Percentiles rank a stretch among this genome's conserved stretches.
Evolutionary conservation across 2,888 invertebrate species (phyloP).

Genomic region (Drosophila buzzatii): DNA sequence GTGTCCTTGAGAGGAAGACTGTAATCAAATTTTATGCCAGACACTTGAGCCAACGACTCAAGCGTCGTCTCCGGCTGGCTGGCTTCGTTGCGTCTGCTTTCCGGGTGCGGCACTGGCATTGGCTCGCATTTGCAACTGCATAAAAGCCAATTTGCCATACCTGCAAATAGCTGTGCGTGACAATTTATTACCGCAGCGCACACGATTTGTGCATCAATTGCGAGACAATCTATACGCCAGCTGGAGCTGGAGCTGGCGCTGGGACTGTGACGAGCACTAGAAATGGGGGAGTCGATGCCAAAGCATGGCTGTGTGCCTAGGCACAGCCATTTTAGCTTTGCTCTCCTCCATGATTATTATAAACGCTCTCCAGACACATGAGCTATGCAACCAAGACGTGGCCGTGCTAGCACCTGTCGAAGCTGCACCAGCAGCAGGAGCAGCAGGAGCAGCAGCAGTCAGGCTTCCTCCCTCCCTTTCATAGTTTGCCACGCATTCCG

Average conservation of each 20-base stretch:
- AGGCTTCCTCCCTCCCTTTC: constrained; percentile 21
- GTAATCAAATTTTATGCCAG: constrained; percentile 72
- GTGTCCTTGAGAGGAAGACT: constrained; percentile 25
- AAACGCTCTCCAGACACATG: constrained; percentile 59
- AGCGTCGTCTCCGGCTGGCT: constrained; percentile 27
- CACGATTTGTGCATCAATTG: constrained; percentile 74
- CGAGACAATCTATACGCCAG: constrained; percentile 58
- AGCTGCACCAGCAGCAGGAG: constrained; percentile 15
- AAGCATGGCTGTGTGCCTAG: constrained; percentile 16
- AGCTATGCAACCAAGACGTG: constrained; percentile 72
- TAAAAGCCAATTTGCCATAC: constrained; percentile 70
- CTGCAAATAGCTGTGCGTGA: constrained; percentile 71
- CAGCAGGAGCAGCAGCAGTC: constrained; percentile 5
- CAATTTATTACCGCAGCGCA: constrained; percentile 71
- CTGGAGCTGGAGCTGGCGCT: neutral
- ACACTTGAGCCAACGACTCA: constrained; percentile 45
- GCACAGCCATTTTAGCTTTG: constrained; percentile 12
- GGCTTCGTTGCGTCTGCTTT: neutral
- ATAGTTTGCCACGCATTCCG: constrained; percentile 21
- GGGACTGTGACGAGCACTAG: neutral
- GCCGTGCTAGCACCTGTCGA: constrained; percentile 30
- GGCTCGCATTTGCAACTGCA: constrained; percentile 60
- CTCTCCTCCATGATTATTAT: constrained; percentile 55
- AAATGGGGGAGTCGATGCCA: constrained; percentile 6
- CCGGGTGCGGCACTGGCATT: constrained; percentile 23